These are phyloP conservation scores for Drosophila pandora DNA, from an alignment of 1,140 invertebrate species.

Conservation along the genomic window DNA sequence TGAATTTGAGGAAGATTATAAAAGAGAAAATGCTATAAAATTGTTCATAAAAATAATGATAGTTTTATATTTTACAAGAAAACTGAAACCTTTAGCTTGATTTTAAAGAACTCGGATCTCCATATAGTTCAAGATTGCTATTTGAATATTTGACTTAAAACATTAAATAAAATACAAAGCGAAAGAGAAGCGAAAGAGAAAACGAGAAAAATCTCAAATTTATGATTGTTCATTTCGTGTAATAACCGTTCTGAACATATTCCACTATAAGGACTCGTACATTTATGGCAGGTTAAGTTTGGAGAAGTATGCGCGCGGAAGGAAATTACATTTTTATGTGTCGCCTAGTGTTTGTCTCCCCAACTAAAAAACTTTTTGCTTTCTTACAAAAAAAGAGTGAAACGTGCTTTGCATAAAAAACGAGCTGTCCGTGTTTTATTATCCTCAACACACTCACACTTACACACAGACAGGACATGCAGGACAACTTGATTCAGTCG, in stretches of 20 bases:
- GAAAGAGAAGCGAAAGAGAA: no score
- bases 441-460: conserved; percentile 15
- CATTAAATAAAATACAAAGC: background rate
- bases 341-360: conserved; percentile 18
- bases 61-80: no score
- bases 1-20: no score
- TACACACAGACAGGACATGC: background rate
- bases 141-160: background rate
- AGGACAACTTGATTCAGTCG: conserved; percentile 39
- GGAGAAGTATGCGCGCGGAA: conserved; percentile 47
- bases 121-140: no score
- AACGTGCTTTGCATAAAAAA: conserved; percentile 71
- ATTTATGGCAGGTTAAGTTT: conserved; percentile 67
- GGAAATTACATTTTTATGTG: conserved; percentile 74
- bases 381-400: conserved; percentile 25
- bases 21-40: no score
- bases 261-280: conserved; percentile 13
- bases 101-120: no score
- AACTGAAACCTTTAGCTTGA: no score
- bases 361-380: conserved; percentile 23
- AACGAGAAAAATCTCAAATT: background rate
- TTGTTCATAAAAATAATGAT: no score
- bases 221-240: background rate
- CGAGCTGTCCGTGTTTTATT: conserved; percentile 38
- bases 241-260: background rate